Percentiles rank a stretch among this genome's conserved stretches.
These are phyloP conservation scores for Campylomormyrus tamandua DNA, from an alignment of 2,113 vertebrate genomes.

Conservation along the genomic window DNA sequence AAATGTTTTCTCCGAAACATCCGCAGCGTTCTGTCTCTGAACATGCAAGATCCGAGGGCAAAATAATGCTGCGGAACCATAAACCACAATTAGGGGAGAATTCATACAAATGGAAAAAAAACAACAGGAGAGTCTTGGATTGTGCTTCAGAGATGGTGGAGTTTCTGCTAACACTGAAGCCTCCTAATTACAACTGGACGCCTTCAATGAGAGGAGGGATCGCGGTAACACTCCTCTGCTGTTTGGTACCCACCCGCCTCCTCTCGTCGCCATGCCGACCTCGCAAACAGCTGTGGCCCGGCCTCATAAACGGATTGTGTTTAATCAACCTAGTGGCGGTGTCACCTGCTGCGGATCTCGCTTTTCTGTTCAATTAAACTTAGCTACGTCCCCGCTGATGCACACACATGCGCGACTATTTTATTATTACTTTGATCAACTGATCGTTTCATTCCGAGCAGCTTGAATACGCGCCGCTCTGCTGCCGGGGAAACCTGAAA, in stretches of 20 bases:
- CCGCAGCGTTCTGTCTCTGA: neutral
- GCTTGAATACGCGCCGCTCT: neutral
- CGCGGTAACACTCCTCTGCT: neutral
- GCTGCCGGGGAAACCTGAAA: neutral
- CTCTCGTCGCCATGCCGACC: neutral
- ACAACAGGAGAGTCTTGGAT: neutral
- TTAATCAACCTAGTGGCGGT: neutral
- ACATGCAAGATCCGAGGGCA: neutral
- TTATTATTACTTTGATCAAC: neutral
- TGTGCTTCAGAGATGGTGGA: neutral
- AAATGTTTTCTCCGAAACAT: neutral
- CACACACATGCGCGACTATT: neutral
- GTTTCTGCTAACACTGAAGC: neutral
- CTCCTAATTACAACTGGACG: neutral
- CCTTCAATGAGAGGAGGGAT: neutral
- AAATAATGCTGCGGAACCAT: neutral
- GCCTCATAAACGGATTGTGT: too few relatives aligned
- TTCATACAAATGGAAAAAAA: neutral
- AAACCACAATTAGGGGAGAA: neutral
- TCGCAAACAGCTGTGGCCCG: neutral
- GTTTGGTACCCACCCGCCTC: neutral
- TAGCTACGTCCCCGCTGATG: neutral
- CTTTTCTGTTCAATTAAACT: neutral
- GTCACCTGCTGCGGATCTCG: neutral
- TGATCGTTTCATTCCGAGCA: neutral